phyloP scores from a whole-genome alignment of 2,113 vertebrate genomes.

The Coracopsis vasa region DNA sequence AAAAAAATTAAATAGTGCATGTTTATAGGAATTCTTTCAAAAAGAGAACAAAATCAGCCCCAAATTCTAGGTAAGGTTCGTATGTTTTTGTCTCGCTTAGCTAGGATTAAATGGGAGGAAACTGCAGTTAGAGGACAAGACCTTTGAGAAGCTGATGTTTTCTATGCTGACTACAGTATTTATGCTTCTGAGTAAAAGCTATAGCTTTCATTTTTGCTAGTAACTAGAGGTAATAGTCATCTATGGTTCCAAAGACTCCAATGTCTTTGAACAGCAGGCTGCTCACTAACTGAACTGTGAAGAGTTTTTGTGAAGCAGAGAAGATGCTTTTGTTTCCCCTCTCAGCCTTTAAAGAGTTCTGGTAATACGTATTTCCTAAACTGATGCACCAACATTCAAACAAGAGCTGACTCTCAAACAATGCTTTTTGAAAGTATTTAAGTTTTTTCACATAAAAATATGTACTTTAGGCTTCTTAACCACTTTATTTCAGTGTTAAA shows the following conservation, averaged over 20 bases:
- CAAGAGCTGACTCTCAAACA: background rate
- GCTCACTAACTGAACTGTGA: background rate
- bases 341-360: background rate
- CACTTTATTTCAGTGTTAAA: background rate
- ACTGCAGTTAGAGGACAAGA: background rate
- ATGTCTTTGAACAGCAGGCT: background rate
- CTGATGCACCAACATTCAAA: background rate
- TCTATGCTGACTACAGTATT: background rate
- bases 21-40: background rate
- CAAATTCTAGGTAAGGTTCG: accelerated
- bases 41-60: background rate
- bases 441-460: background rate
- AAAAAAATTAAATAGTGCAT: background rate
- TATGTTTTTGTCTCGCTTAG: background rate
- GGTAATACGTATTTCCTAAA: background rate
- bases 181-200: background rate
- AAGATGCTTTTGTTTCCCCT: background rate
- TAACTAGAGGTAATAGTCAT: background rate
- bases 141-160: background rate
- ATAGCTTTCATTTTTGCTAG: background rate
- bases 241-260: background rate
- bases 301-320: background rate
- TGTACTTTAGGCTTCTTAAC: background rate
- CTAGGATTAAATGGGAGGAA: background rate
- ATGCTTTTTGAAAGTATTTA: background rate